These are phyloP conservation scores for Pseudochirops cupreus DNA, from an alignment of 2,797 vertebrate species.

Conservation along the genomic window DNA sequence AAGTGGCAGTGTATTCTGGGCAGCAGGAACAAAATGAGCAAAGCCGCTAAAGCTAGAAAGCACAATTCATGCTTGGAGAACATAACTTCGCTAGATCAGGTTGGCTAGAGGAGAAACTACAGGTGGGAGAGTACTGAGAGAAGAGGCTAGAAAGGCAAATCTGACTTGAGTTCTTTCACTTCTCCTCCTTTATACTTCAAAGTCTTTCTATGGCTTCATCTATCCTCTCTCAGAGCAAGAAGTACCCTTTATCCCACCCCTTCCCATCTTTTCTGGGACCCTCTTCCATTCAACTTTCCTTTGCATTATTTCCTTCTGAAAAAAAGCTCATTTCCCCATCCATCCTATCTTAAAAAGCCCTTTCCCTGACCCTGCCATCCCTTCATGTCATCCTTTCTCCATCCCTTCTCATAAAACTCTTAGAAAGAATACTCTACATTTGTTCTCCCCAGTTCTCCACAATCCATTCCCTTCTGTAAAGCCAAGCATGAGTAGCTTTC, in stretches of 20 bases:
- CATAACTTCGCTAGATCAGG: not conserved
- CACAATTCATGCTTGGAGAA: not conserved
- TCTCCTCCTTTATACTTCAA: not conserved
- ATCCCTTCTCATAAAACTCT: not conserved
- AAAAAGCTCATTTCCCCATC: not conserved
- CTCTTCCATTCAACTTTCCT: not conserved
- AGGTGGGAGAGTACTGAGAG: not conserved
- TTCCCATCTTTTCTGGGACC: not conserved
- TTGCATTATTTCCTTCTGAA: not conserved
- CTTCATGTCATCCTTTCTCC: not conserved
- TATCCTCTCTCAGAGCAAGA: not conserved
- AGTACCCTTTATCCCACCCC: not conserved
- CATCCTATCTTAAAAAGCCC: not conserved
- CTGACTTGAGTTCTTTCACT: not conserved
- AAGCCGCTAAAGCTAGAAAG: not conserved
- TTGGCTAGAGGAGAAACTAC: not conserved
- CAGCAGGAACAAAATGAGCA: not conserved
- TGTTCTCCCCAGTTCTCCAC: not conserved
- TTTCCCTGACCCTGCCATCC: not conserved
- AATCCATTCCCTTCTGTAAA: not conserved
- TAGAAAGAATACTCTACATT: not conserved
- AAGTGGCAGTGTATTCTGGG: not conserved
- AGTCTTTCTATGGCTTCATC: not conserved
- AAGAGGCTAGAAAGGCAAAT: not conserved
- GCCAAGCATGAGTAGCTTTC: too few species aligned